phyloP scores from a whole-genome alignment of 2,113 vertebrate species.

The Tricholaema leucomelas region DNA sequence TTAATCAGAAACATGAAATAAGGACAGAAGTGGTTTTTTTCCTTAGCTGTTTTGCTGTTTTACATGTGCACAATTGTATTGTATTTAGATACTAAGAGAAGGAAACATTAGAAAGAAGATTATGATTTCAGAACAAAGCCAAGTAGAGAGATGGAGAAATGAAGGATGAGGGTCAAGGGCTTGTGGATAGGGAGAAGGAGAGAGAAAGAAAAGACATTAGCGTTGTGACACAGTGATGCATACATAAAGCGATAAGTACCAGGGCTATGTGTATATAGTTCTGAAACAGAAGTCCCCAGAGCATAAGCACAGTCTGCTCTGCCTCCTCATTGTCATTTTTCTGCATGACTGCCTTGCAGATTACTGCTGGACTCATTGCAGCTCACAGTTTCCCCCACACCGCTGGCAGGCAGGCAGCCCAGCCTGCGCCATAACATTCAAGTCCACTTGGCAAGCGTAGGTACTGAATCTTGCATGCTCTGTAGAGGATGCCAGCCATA shows the following conservation, averaged over 20 bases:
- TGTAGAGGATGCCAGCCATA: not conserved
- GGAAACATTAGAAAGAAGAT: not conserved
- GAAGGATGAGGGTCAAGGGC: not conserved
- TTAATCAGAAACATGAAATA: conserved; percentile 34
- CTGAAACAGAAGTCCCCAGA: not conserved
- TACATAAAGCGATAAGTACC: not conserved
- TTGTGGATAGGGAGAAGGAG: not conserved
- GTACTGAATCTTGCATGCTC: not conserved
- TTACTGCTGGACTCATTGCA: not conserved
- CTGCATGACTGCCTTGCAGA: accelerated
- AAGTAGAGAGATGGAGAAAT: not conserved
- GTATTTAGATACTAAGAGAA: not conserved
- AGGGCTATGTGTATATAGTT: accelerated
- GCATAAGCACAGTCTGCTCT: not conserved
- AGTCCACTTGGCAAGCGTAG: not conserved
- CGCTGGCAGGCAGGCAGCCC: not conserved
- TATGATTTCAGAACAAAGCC: not conserved
- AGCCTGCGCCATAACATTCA: accelerated
- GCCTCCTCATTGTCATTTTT: not conserved
- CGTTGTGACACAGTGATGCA: not conserved
- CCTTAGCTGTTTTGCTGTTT: not conserved
- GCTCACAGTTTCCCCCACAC: too few relatives aligned
- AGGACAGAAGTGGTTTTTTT: not conserved
- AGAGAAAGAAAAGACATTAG: not conserved
- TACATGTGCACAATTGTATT: not conserved